phyloP scores from a whole-genome alignment of 2,113 vertebrate genomes.

The Xenopus tropicalis region DNA sequence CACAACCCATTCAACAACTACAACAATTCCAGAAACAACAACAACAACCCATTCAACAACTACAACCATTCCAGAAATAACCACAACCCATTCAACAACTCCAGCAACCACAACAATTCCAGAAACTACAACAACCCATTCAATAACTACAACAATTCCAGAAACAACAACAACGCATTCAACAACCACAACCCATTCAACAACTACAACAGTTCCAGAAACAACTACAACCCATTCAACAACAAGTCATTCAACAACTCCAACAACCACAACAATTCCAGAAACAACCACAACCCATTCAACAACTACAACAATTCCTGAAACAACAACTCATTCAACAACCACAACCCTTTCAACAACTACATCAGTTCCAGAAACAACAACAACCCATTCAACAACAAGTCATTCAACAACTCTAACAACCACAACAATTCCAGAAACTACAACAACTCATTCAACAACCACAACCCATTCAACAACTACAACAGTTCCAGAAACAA shows the following conservation, averaged over 20 bases:
- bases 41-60: background rate
- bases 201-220: no score
- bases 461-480: background rate
- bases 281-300: background rate
- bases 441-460: background rate
- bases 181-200: background rate
- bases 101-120: background rate
- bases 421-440: no score
- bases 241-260: no score
- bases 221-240: background rate
- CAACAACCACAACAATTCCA: background rate
- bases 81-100: background rate
- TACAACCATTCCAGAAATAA: background rate
- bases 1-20: background rate
- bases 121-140: background rate
- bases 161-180: background rate
- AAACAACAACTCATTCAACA: background rate
- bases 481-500: background rate
- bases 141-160: no score
- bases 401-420: background rate
- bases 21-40: no score
- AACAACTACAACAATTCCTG: no score
- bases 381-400: background rate
- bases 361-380: background rate
- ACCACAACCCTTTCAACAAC: background rate